phyloP scores from a whole-genome alignment of 2,113 vertebrate species.

The Saguinus midas region DNA sequence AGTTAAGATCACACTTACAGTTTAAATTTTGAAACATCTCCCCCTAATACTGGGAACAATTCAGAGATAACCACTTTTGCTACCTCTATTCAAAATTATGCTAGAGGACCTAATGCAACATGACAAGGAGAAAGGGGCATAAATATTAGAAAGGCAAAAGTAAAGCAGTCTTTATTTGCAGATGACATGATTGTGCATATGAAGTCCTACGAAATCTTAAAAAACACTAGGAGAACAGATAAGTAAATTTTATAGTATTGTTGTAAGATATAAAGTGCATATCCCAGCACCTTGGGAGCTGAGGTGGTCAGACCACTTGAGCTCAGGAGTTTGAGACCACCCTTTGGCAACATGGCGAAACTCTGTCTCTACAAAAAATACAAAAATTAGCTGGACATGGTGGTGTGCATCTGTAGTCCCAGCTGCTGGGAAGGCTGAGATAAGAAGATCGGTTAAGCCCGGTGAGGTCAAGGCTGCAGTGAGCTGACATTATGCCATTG shows the following conservation, averaged over 20 bases:
- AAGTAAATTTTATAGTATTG: not conserved
- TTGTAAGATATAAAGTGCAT: not conserved
- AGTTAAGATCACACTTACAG: not conserved
- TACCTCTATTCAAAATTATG: not conserved
- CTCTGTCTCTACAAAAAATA: not conserved
- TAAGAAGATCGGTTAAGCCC: too few species aligned
- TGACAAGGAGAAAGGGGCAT: not conserved
- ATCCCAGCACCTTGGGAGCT: too few species aligned
- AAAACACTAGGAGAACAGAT: not conserved
- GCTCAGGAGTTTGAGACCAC: too few species aligned
- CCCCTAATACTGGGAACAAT: not conserved
- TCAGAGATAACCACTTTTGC: not conserved
- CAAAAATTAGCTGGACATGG: not conserved
- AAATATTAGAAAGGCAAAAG: not conserved
- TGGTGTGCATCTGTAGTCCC: too few species aligned
- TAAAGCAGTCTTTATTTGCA: not conserved
- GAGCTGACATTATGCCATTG: too few species aligned
- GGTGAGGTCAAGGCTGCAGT: too few species aligned
- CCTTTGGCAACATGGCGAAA: too few species aligned
- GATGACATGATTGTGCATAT: not conserved
- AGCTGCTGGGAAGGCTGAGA: too few species aligned
- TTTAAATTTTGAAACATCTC: not conserved
- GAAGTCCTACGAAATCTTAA: not conserved
- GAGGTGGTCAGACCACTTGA: too few species aligned
- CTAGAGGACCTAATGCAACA: not conserved